A percentile compares a stretch with the other conserved stretches of the same genome.
Conservation (phyloP, 2,113 vertebrate species). For the Anser brachyrhynchus region DNA sequence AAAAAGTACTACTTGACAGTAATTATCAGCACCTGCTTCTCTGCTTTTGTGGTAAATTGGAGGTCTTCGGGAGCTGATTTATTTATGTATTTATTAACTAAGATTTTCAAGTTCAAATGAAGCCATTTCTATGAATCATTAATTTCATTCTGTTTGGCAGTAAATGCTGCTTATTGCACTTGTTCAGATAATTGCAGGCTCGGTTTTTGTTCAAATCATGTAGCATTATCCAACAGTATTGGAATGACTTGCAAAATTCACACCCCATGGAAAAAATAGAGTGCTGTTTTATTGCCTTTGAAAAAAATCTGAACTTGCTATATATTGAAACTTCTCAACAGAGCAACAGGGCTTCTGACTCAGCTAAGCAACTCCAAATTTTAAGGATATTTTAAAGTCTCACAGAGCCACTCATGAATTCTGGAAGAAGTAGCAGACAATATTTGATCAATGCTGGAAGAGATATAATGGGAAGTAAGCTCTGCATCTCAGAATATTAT, state of each 20-base stretch:
- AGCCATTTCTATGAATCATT: background rate
- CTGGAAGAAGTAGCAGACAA: constrained; percentile 16
- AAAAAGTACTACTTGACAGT: background rate
- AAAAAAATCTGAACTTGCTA: background rate
- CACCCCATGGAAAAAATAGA: background rate
- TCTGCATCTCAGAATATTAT: constrained; percentile 31
- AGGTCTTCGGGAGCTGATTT: background rate
- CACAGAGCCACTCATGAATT: background rate
- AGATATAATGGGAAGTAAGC: constrained; percentile 43
- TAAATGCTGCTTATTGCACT: background rate
- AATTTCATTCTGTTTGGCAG: background rate
- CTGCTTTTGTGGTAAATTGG: background rate
- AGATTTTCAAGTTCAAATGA: background rate
- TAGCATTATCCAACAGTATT: background rate
- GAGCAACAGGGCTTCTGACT: background rate
- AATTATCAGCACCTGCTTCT: background rate
- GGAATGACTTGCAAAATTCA: background rate
- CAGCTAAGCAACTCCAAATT: constrained; percentile 10
- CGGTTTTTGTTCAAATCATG: background rate
- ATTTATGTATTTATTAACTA: background rate
- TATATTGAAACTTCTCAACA: background rate
- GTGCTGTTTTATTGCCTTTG: background rate
- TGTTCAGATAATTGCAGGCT: background rate
- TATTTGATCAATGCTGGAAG: constrained; percentile 52
- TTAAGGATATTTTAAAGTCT: constrained; percentile 7